Conservation (phyloP, 2,888 invertebrate species). For the Myathropa florea region DNA sequence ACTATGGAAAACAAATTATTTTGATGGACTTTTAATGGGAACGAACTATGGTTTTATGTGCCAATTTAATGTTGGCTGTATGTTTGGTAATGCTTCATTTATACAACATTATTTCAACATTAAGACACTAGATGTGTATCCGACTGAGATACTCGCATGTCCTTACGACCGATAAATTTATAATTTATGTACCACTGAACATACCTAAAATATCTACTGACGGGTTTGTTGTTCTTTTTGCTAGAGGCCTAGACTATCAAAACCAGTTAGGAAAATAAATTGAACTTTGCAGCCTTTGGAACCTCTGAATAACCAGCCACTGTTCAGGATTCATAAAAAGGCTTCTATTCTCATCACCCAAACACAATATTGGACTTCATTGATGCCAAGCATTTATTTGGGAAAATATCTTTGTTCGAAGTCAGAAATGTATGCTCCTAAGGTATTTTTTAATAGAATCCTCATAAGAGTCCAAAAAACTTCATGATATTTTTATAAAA, state of each 20-base stretch:
- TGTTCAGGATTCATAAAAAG: too few species aligned
- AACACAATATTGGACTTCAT: too few species aligned
- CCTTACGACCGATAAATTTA: background rate
- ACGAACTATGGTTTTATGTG: background rate
- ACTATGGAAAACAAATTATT: slow-evolving; percentile 9
- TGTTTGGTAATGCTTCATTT: background rate
- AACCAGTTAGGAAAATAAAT: too few species aligned
- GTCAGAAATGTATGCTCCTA: too few species aligned
- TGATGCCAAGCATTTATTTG: too few species aligned
- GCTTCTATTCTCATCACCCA: too few species aligned
- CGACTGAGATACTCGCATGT: background rate
- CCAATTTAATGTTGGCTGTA: background rate
- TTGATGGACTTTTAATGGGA: slow-evolving; percentile 21
- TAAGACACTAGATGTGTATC: background rate
- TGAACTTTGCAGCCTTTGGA: too few species aligned
- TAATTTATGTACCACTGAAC: background rate
- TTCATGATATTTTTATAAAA: too few species aligned
- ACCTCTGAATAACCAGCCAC: too few species aligned
- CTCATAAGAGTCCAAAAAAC: too few species aligned
- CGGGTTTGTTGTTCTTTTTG: background rate
- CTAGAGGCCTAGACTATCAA: background rate
- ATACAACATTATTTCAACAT: background rate
- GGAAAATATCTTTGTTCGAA: too few species aligned
- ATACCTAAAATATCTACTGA: background rate
- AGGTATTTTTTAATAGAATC: too few species aligned